Evolutionary conservation across 2,888 invertebrate genomes (phyloP).

Genomic region (Tyria jacobaeae): DNA sequence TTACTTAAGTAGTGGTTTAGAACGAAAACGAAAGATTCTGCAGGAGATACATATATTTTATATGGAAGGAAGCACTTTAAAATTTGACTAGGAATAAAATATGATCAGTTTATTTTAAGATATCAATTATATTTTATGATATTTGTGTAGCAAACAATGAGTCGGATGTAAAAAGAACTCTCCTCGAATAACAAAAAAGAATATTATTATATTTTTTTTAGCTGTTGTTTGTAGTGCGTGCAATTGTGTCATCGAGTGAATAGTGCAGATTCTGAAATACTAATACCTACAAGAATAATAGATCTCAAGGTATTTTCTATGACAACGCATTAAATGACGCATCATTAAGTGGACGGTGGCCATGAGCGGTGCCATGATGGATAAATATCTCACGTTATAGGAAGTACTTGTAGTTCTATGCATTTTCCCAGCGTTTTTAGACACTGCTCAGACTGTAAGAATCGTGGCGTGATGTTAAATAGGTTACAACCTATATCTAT

Average conservation of each 20-base stretch:
- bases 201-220: not conserved
- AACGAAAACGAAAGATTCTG: no score
- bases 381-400: not conserved
- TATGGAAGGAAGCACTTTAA: no score
- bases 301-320: not conserved
- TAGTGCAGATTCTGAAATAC: slow-evolving; percentile 5
- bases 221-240: not conserved
- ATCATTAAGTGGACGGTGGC: not conserved
- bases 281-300: not conserved
- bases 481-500: no score
- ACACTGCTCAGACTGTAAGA: not conserved
- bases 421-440: not conserved
- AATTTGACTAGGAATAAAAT: no score
- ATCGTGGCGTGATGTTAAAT: not conserved
- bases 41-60: no score
- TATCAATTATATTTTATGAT: no score
- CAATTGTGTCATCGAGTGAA: slow-evolving; percentile 6
- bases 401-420: not conserved
- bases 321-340: slow-evolving; percentile 6
- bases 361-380: not conserved
- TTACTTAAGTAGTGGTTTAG: no score
- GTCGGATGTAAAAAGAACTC: no score
- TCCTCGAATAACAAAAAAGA: not conserved
- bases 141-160: no score
- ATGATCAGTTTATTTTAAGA: no score